Evolutionary conservation across 1,140 invertebrate species (phyloP), one percentile per base, ranked within the genome.

Genomic region (Andrena cerasifolii): DNA sequence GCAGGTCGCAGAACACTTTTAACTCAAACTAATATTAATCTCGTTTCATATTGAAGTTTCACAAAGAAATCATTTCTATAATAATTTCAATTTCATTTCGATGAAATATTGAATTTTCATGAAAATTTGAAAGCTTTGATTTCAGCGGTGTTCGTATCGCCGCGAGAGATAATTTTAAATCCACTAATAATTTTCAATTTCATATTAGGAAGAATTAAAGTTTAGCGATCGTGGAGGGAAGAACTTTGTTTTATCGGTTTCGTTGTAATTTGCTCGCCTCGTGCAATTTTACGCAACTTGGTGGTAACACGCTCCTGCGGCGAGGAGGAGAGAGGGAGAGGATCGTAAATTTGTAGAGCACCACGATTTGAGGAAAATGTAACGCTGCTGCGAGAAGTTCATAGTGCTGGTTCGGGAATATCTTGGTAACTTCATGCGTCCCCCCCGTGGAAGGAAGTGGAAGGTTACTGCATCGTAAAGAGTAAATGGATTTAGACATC

Each of bases 321-420:
- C 43, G n/a, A n/a, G n/a, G n/a, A 47, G 3, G 0, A 40, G 40
- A 0, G 28, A n/a, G 3, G 10, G 10, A 7, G 12, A 43, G 31
- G 40, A 47, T 65, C 26, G 40, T 47, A 31, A 65, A 65, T 12
- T 65, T 28, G 21, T 3, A n/a, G 8, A 45, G 43, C 7, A n/a
- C 24, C 40, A 63, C 43, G 49, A 56, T 31, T 70, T 26, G 18
- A 66, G 28, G 45, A 24, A 33, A 49, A 49, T 66, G 26, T 49
- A 31, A 49, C 45, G 45, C 12, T 31, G 14, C 1, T 45, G 5
- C 7, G 8, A 2, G 24, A 21, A 56, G 53, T 18, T 65, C 18
- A 31, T 49, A 10, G 4, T 21, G 10, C 21, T 18, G 36, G 33
- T 8, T 4, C 36, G 16, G 21, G 33, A 12, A 24, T 6, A 16